Evolutionary conservation across 35 echinoderm and acorn worm genomes (phyloP).

Genomic region (Heliocidaris tuberculata): DNA sequence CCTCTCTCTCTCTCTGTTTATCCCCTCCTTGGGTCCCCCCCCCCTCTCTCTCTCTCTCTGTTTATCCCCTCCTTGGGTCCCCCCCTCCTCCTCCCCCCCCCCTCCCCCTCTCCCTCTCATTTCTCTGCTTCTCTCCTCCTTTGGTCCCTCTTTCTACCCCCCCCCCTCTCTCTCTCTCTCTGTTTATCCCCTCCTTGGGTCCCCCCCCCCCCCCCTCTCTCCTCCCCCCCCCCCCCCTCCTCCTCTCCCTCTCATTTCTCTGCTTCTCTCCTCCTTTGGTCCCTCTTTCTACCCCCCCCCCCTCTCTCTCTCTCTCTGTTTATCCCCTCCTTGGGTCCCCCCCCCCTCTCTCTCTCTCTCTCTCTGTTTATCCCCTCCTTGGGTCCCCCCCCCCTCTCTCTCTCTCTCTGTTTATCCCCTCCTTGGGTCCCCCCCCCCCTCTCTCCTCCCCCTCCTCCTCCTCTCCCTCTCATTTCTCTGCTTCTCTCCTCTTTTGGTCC

Average conservation of each 20-base stretch:
- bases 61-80: too few relatives aligned
- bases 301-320: neutral
- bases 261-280: too few relatives aligned
- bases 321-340: neutral
- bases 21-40: neutral
- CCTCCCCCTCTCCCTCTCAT: neutral
- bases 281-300: too few relatives aligned
- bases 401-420: too few relatives aligned
- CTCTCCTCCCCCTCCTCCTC: neutral
- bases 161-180: neutral
- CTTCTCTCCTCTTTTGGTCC: neutral
- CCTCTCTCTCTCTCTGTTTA: neutral
- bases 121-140: neutral
- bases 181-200: neutral
- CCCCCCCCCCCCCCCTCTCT: too few relatives aligned
- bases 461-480: neutral
- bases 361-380: neutral
- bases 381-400: too few relatives aligned
- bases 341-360: neutral
- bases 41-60: too few relatives aligned
- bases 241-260: too few relatives aligned
- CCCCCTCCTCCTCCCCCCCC: too few relatives aligned
- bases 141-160: neutral
- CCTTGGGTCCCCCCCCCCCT: neutral
- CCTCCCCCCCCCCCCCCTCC: too few relatives aligned